Evolutionary conservation across 35 echinoderm and acorn worm genomes (phyloP), one percentile per base, ranked within the genome.

Genomic region (Holothuria glaberrima): DNA sequence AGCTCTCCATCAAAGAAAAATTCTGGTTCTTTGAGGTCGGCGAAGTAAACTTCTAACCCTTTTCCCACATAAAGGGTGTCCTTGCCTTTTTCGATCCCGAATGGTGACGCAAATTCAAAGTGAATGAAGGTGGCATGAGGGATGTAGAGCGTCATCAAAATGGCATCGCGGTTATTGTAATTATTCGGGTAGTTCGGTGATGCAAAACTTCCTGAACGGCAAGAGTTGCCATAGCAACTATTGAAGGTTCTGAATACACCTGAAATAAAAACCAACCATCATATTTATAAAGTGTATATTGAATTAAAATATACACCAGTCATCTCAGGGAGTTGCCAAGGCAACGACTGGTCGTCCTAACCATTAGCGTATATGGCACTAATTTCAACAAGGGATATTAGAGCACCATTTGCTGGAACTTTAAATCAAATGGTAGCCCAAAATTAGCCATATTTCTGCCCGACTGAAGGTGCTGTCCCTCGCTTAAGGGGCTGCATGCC

Each of bases 11-110:
- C 80, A n/a, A 84, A 84, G 30, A 30, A 29, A 46, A 17, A 63
- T 33, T 12, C 52, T 9, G 30, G 30, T 22, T 61, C 56, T 6
- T 20, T 14, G 24, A 73, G 34, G 29, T 71, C 68, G 9, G 20
- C 50, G 14, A 28, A 12, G 26, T 4, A 38, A 36, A 74, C 27
- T 59, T 75, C 46, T 16, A 94, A 76, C 17, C 92, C 92, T 30
- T 44, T 34, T 17, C 88, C 92, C 12, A 94, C 82, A 62, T 94
- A 94, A 44, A 94, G 66, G 30, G 90, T 88, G 58, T 94, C 92
- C 65, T 94, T 94, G 25, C 67, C 36, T 16, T 45, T 22, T 90
- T 94, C 92, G 45, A 94, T 87, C 7, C 83, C 36, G 35, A 94
- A 94, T 46, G 85, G 63, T 31, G 89, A 90, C 57, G 79, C 34